Conservation (phyloP, 2,113 vertebrate species). For the Chloropsis hardwickii region DNA sequence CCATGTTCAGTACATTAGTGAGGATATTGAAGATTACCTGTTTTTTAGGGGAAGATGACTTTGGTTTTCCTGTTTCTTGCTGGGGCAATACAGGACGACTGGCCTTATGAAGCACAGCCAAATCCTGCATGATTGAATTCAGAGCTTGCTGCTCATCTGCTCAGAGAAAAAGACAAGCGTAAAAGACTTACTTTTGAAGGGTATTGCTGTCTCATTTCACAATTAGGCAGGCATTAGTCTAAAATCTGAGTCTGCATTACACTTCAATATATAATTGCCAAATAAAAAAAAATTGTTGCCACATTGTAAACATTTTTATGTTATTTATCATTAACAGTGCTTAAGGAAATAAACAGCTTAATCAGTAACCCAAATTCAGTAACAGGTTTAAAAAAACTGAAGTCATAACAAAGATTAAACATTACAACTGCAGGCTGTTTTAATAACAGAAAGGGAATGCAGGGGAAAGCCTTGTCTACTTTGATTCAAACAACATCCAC, state of each 20-base stretch:
- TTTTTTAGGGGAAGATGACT: slow-evolving; percentile 91
- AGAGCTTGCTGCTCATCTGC: slow-evolving; percentile 91
- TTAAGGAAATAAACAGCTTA: background rate
- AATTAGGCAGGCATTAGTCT: background rate
- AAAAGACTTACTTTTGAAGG: background rate
- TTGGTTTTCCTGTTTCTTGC: slow-evolving; percentile 87
- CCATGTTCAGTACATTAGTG: background rate
- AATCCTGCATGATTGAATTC: slow-evolving; percentile 98
- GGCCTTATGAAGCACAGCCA: slow-evolving; percentile 95
- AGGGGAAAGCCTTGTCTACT: background rate
- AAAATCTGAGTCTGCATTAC: background rate
- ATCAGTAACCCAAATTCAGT: background rate
- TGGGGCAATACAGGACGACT: slow-evolving; percentile 86
- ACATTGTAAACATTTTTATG: background rate
- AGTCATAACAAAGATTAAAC: background rate
- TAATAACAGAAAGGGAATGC: background rate
- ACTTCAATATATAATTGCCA: background rate
- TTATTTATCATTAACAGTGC: background rate
- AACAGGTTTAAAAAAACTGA: background rate
- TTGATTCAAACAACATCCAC: background rate
- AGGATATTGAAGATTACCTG: slow-evolving; percentile 78
- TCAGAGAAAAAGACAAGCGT: background rate
- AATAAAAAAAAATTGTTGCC: background rate
- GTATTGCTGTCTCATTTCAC: background rate
- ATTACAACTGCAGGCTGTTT: background rate